These are phyloP conservation scores for Vombatus ursinus DNA, from an alignment of 2,113 vertebrate species.

Conservation along the genomic window DNA sequence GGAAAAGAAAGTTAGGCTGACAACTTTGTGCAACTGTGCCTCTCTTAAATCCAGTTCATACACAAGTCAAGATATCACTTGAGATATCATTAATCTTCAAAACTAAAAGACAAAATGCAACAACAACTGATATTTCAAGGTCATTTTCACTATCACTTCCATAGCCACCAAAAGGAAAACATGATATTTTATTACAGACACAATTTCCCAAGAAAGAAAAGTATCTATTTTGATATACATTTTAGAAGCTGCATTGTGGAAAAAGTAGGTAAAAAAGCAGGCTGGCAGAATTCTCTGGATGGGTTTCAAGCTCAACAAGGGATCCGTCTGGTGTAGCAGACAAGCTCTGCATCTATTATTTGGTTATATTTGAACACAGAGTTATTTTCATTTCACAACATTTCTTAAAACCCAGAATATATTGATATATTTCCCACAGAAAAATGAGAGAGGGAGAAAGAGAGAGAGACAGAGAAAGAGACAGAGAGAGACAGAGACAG, in stretches of 20 bases:
- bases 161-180: background rate
- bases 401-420: conserved; percentile 9
- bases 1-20: background rate
- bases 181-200: background rate
- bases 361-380: background rate
- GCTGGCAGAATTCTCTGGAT: conserved; percentile 1
- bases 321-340: background rate
- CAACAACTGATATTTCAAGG: background rate
- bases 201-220: background rate
- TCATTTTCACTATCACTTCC: background rate
- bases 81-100: background rate
- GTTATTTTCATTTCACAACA: background rate
- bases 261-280: background rate
- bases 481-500: too few relatives aligned
- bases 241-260: background rate
- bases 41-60: background rate
- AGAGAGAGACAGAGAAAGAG: too few relatives aligned
- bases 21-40: too few relatives aligned
- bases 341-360: accelerated
- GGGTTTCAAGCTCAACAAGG: background rate
- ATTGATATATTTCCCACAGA: background rate
- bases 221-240: background rate
- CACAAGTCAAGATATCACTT: background rate
- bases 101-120: background rate
- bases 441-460: background rate